These are phyloP conservation scores for Pristionchus japonicus DNA, from an alignment of 2,888 invertebrate genomes.

Conservation along the genomic window DNA sequence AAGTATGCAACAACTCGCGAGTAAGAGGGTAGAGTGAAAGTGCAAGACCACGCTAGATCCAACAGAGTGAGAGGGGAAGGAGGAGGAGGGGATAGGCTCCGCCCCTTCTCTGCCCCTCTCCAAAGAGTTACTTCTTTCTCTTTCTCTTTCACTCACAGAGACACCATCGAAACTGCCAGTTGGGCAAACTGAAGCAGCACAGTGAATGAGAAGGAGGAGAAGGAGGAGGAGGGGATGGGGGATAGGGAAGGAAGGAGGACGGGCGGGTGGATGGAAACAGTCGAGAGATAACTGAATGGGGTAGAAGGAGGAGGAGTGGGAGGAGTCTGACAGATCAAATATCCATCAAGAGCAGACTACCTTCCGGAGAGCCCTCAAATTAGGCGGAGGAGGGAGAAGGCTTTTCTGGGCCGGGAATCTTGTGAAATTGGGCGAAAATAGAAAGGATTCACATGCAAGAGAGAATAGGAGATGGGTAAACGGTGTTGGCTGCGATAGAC, in stretches of 20 bases:
- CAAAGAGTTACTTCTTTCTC: not conserved
- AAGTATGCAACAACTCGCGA: not conserved
- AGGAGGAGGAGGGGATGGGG: too few relatives aligned
- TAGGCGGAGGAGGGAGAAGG: not conserved
- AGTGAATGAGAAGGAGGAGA: not conserved
- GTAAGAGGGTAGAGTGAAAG: not conserved
- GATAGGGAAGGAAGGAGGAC: not conserved
- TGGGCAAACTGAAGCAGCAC: constrained; percentile 19
- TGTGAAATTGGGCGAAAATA: not conserved
- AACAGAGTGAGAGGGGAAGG: not conserved
- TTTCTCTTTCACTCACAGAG: not conserved
- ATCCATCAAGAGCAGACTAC: not conserved
- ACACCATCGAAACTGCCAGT: constrained; percentile 28
- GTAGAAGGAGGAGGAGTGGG: not conserved
- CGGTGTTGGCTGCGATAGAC: not conserved
- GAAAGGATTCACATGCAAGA: not conserved
- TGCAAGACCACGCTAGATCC: constrained; percentile 28
- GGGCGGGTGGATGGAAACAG: not conserved
- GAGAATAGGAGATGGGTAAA: not conserved
- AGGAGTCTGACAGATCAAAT: not conserved
- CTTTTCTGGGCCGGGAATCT: not conserved
- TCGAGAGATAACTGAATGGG: not conserved
- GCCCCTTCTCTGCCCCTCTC: not conserved
- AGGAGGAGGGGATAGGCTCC: not conserved
- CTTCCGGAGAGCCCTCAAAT: not conserved